Conservation (phyloP, 2,797 vertebrate genomes). For the Pseudotriccus pelzelni region DNA sequence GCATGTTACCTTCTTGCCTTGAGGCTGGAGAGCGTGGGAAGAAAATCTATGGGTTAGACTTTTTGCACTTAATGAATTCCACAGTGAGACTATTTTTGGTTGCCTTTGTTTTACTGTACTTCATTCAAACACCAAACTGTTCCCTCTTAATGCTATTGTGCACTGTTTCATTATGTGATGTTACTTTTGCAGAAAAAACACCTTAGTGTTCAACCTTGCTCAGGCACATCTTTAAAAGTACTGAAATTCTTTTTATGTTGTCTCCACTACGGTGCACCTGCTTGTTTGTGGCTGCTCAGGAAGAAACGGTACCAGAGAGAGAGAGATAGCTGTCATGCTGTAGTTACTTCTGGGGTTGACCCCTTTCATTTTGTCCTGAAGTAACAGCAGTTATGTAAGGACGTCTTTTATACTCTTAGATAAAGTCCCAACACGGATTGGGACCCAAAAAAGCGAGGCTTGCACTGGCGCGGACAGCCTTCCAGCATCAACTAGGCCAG, state of each 20-base stretch:
- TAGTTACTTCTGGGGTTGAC: background rate
- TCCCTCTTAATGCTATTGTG: background rate
- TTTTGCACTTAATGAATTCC: background rate
- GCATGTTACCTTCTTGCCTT: background rate
- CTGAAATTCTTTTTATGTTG: background rate
- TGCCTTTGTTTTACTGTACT: background rate
- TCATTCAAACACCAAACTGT: background rate
- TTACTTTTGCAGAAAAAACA: background rate
- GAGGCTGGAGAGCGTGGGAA: rapidly evolving
- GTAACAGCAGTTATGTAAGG: background rate
- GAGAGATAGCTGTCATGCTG: background rate
- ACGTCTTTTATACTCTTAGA: background rate
- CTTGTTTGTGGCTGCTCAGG: background rate
- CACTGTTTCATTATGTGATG: background rate
- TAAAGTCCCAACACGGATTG: background rate
- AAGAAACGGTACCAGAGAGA: background rate
- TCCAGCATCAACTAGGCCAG: background rate
- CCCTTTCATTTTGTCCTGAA: background rate
- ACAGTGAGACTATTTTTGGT: background rate
- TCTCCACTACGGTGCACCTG: background rate
- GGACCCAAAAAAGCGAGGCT: background rate
- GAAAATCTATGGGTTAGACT: background rate
- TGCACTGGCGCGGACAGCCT: rapidly evolving
- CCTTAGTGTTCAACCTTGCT: background rate
- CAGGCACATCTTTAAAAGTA: background rate